Conservation (phyloP, 2,113 vertebrate genomes). For the Pangasianodon hypophthalmus region DNA sequence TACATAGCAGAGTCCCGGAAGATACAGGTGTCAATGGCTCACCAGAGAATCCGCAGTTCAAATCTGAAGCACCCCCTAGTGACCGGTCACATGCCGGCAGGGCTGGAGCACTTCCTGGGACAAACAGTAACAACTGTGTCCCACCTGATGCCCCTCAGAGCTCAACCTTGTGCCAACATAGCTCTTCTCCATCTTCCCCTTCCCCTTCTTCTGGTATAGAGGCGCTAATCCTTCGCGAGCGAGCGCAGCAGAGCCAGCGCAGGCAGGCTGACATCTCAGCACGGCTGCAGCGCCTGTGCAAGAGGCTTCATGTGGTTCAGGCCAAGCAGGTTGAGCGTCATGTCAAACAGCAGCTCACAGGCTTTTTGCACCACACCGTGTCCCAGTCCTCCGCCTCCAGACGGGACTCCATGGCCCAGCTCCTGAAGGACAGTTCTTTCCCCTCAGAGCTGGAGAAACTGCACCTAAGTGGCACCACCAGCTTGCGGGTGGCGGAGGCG, state of each 20-base stretch:
- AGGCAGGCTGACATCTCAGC: constrained; percentile 89
- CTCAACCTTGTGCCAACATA: neutral
- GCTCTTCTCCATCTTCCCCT: constrained; percentile 46
- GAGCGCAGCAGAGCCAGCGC: constrained; percentile 78
- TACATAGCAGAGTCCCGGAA: constrained; percentile 6
- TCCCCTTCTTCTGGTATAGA: constrained; percentile 71
- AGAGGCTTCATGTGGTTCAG: constrained; percentile 95
- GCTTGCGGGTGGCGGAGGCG: constrained; percentile 84
- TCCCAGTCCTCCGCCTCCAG: constrained; percentile 82
- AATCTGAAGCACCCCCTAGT: constrained; percentile 45
- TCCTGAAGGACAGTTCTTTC: constrained; percentile 85
- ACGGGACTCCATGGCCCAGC: constrained; percentile 80
- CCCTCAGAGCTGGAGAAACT: constrained; percentile 89
- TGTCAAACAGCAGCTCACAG: constrained; percentile 92
- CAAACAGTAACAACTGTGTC: neutral
- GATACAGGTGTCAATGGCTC: constrained; percentile 5
- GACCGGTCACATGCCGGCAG: neutral
- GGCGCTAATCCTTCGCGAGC: constrained; percentile 79
- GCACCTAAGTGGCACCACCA: constrained; percentile 87
- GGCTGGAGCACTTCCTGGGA: neutral
- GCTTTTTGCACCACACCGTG: constrained; percentile 88
- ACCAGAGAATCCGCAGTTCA: constrained; percentile 49
- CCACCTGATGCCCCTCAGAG: neutral
- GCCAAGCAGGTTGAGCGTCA: constrained; percentile 97
- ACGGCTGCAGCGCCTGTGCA: constrained; percentile 86